These are phyloP conservation scores for Polyboroides typus DNA, from an alignment of 2,797 vertebrate species.

Conservation along the genomic window DNA sequence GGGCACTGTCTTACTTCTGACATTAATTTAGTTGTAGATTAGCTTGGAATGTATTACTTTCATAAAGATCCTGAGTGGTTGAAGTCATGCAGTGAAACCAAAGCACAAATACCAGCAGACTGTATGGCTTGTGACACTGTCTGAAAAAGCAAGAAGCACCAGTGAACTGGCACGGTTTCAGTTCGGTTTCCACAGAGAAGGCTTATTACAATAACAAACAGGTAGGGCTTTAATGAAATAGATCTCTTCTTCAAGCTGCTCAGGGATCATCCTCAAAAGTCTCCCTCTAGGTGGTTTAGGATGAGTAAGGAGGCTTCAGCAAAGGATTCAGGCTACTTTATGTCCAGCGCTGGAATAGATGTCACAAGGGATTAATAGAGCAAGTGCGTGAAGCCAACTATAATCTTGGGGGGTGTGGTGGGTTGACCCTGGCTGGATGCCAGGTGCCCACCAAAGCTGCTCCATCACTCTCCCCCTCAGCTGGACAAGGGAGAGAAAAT, in stretches of 20 bases:
- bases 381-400: not conserved
- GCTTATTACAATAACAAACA: constrained; percentile 48
- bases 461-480: not conserved
- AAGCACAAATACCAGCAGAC: constrained; percentile 36
- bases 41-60: constrained; percentile 59
- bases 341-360: not conserved
- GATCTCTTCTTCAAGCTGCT: not conserved
- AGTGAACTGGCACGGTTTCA: constrained; percentile 15
- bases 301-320: constrained; percentile 1
- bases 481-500: not conserved
- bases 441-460: not conserved
- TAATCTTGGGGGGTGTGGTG: not conserved
- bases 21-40: constrained; percentile 61
- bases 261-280: constrained; percentile 1
- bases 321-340: not conserved
- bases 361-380: not conserved
- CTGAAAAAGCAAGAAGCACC: constrained; percentile 57
- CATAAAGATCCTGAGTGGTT: constrained; percentile 58
- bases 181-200: constrained; percentile 11
- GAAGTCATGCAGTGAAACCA: constrained; percentile 48
- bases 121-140: not conserved
- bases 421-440: not conserved
- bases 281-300: not conserved
- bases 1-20: constrained; percentile 49
- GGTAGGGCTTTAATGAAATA: constrained; percentile 7